These are phyloP conservation scores for Struthio camelus DNA, from an alignment of 2,113 vertebrate genomes.

Conservation along the genomic window DNA sequence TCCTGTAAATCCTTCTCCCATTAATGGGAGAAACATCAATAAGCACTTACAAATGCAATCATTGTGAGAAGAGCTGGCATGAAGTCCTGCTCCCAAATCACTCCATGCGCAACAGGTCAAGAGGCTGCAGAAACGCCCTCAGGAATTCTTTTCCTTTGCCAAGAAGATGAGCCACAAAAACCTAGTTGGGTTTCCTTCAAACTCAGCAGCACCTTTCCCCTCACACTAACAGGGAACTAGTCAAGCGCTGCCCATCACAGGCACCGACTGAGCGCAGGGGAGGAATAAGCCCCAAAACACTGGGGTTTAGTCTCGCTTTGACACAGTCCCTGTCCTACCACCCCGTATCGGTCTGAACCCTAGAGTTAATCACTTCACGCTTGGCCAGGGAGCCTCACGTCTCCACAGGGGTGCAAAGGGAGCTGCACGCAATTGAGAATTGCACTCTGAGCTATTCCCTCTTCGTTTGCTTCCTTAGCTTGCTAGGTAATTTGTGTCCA, in stretches of 20 bases:
- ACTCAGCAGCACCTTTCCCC: neutral
- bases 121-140: neutral
- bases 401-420: accelerated
- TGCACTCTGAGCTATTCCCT: neutral
- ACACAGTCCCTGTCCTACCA: accelerated
- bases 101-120: neutral
- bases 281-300: too few relatives aligned
- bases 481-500: neutral
- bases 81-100: neutral
- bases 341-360: accelerated
- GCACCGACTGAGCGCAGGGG: too few relatives aligned
- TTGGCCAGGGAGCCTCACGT: accelerated
- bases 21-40: neutral
- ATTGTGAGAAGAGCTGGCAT: neutral
- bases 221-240: neutral
- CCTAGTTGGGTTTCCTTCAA: neutral
- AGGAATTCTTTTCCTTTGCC: neutral
- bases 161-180: neutral
- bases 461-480: neutral
- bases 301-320: neutral
- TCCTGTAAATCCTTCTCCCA: conserved; percentile 39
- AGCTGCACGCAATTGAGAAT: accelerated
- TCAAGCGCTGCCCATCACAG: neutral
- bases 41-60: neutral
- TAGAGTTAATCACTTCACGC: too few relatives aligned